Conservation (phyloP, 2,888 invertebrate genomes). For the Lepidochitona cinerea region DNA sequence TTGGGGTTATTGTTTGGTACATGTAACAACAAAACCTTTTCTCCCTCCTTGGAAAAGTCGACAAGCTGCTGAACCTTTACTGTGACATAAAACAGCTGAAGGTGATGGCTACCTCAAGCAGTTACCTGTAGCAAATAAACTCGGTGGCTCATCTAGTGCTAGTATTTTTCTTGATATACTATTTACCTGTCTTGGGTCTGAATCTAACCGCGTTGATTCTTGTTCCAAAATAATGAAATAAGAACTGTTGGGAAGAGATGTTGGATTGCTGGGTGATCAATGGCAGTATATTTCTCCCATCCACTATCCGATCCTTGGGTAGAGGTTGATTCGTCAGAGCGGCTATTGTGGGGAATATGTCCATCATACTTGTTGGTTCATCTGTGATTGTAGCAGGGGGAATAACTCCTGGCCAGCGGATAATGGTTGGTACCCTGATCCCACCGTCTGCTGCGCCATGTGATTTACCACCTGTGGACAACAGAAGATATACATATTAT, state of each 20-base stretch:
- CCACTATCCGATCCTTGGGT: slow-evolving; percentile 12
- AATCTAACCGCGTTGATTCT: slow-evolving; percentile 3
- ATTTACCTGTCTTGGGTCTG: background rate
- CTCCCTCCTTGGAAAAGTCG: too few species aligned
- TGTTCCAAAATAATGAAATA: slow-evolving; percentile 12
- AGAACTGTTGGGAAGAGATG: slow-evolving; percentile 1
- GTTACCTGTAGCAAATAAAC: too few species aligned
- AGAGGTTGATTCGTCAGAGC: slow-evolving; percentile 25
- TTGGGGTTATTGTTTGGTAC: too few species aligned
- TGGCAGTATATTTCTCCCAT: slow-evolving; percentile 1
- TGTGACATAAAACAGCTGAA: too few species aligned
- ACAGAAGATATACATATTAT: too few species aligned
- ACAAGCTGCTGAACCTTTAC: too few species aligned
- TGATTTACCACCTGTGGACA: slow-evolving; percentile 37
- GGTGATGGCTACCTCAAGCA: too few species aligned
- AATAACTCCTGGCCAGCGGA: slow-evolving; percentile 42
- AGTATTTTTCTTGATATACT: too few species aligned
- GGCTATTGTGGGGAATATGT: slow-evolving; percentile 54
- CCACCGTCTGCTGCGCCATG: slow-evolving; percentile 49
- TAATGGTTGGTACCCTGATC: slow-evolving; percentile 51
- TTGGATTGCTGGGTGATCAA: background rate
- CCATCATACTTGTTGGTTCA: slow-evolving; percentile 45
- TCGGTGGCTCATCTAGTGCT: too few species aligned
- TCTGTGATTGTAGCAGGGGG: slow-evolving; percentile 25
- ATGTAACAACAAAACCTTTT: too few species aligned